Evolutionary conservation across 2,113 vertebrate genomes (phyloP), one percentile per base, ranked within the genome.

Genomic region (Cardinalis cardinalis): DNA sequence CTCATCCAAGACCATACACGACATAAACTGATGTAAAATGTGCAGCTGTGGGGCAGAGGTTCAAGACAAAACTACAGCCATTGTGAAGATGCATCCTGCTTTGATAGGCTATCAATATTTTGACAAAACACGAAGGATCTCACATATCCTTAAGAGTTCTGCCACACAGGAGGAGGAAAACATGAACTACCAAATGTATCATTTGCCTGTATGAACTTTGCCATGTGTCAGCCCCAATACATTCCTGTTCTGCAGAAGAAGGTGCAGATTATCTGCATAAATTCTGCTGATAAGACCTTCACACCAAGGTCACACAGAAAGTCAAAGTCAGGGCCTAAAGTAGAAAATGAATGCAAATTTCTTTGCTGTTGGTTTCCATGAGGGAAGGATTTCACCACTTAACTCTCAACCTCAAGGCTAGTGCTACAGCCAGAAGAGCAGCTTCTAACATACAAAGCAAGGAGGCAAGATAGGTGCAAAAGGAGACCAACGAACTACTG

Each of bases 151-250:
- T 16, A 18, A 34, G 14, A 65, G 28, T 40, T 36, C 31, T 43
- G 41, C 25, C 58, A 69, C 25, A 19, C 0, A 41, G 14, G 7
- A 87, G 32, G 14, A 89, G 5, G 20, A 88, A 77, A 16, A 26
- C 14, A 38, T 7, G 19, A 81, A 43, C 36, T 60, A 32, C 4
- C 17, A 26, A 61, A 38, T 0, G 0, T 15, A 55, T 23, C 10
- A 53, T 26, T 46, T 32, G 38, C 59, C 51, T 9, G 6, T 3
- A 31, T 0, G 0, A 75, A 21, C 38, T 69, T 69, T 23, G 25
- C 32, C 23, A 15, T 0, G 0, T 26, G 49, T 28, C 36, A 38
- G 36, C 51, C 16, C 41, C 29, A 52, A 29, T 2, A 5, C 2
- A 5, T 29, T 73, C 41, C 60, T 69, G 41, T 24, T n/a, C 48